Conservation (phyloP, 2,113 vertebrate species). For the Lepus americanus region DNA sequence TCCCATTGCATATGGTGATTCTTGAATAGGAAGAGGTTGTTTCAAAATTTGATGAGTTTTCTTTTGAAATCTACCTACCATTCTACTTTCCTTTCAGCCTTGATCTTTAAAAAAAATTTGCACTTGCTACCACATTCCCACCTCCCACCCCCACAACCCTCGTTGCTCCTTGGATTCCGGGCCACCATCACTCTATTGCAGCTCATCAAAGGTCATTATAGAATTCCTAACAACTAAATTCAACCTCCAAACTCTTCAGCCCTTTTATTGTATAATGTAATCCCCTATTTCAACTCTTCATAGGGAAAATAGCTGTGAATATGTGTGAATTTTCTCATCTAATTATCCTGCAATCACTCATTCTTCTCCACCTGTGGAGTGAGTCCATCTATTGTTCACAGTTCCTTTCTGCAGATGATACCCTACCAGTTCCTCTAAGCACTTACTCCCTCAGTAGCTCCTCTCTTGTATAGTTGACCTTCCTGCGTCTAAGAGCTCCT, state of each 20-base stretch:
- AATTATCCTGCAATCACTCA: background rate
- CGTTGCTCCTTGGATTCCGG: background rate
- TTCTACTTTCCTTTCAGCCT: background rate
- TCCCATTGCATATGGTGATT: background rate
- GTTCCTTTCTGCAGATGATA: background rate
- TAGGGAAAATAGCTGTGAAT: background rate
- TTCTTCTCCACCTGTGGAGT: background rate
- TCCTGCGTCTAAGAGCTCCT: background rate
- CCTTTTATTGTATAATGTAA: background rate
- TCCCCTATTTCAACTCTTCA: background rate
- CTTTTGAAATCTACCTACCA: constrained; percentile 49
- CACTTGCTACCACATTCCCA: background rate
- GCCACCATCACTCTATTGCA: background rate
- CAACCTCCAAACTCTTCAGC: background rate
- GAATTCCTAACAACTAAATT: background rate
- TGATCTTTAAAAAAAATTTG: background rate
- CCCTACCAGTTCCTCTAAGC: background rate
- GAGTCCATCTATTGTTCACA: background rate
- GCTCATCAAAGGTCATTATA: background rate
- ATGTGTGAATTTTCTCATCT: background rate
- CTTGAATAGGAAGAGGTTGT: constrained; percentile 55
- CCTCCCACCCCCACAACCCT: background rate
- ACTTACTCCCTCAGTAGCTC: background rate
- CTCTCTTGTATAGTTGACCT: background rate
- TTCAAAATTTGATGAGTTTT: constrained; percentile 40